A percentile compares a stretch with the other conserved stretches of the same genome.
phyloP scores from a whole-genome alignment of 2,797 vertebrate genomes.

The Margarornis squamiger region DNA sequence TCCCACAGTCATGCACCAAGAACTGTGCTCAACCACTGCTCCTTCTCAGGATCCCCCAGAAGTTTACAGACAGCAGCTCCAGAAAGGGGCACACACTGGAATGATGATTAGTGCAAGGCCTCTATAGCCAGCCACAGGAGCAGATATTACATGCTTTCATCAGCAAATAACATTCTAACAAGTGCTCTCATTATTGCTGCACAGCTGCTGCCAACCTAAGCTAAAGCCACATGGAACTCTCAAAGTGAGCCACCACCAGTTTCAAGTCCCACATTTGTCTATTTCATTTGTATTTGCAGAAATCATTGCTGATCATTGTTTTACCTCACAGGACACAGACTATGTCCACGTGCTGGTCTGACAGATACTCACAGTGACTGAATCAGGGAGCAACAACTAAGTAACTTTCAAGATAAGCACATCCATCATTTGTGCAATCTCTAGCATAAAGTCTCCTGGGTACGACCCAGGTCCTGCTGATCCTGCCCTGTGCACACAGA shows the following conservation, averaged over 20 bases:
- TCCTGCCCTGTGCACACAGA: not conserved
- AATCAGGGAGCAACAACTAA: not conserved
- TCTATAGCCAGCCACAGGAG: not conserved
- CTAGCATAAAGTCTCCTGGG: not conserved
- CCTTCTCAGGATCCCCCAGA: not conserved
- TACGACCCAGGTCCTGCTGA: not conserved
- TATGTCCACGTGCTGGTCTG: not conserved
- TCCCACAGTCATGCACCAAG: not conserved
- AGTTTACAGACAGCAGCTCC: not conserved
- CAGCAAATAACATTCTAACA: not conserved
- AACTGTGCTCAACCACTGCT: not conserved
- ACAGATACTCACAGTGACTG: not conserved
- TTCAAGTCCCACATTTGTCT: not conserved
- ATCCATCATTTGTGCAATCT: not conserved
- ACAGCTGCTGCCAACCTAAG: not conserved
- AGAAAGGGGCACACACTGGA: not conserved
- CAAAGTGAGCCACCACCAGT: not conserved
- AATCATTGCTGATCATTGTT: not conserved
- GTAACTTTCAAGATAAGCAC: not conserved
- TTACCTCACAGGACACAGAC: not conserved
- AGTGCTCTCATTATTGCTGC: not conserved
- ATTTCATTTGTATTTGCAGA: not conserved
- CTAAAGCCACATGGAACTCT: not conserved
- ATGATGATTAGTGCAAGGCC: not conserved
- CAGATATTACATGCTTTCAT: accelerated